Conservation (phyloP, 1,140 invertebrate genomes). For the Drosophila tani region DNA sequence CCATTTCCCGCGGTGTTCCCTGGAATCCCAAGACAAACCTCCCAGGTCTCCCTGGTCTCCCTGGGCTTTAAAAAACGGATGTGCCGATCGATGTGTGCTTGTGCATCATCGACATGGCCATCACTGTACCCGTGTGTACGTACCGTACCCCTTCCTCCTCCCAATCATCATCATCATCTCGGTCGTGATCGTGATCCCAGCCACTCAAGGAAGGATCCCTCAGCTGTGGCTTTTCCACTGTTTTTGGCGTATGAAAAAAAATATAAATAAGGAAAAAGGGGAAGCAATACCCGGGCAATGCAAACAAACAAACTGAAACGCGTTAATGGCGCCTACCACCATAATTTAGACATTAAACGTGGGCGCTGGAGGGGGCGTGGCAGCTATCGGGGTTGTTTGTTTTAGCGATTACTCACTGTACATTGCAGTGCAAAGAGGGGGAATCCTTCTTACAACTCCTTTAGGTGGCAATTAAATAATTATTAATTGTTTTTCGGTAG, state of each 20-base stretch:
- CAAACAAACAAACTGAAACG: conserved; percentile 65
- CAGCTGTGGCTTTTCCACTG: conserved; percentile 13
- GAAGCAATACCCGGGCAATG: conserved; percentile 10
- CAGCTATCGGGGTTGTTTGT: conserved; percentile 36
- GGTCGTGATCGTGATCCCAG: conserved; percentile 33
- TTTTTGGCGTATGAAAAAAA: conserved; percentile 1
- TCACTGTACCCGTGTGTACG: conserved; percentile 12
- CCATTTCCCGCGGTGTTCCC: conserved; percentile 1
- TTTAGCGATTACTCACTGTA: conserved; percentile 53
- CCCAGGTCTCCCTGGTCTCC: conserved; percentile 10
- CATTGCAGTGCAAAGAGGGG: background rate
- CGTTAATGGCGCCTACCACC: conserved; percentile 66
- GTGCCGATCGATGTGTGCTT: conserved; percentile 56
- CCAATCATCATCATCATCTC: conserved; percentile 22
- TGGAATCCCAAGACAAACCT: conserved; percentile 13
- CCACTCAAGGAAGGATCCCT: conserved; percentile 24
- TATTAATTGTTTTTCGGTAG: background rate
- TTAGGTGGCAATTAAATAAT: background rate
- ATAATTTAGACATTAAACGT: conserved; percentile 79
- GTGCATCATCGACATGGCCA: conserved; percentile 37
- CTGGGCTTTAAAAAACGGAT: conserved; percentile 61
- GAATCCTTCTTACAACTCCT: background rate
- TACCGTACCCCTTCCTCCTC: background rate
- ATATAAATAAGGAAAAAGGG: background rate
- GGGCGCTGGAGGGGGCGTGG: conserved; percentile 58